These are phyloP conservation scores for Drosophila prostipennis DNA, from an alignment of 2,888 invertebrate species.

Conservation along the genomic window DNA sequence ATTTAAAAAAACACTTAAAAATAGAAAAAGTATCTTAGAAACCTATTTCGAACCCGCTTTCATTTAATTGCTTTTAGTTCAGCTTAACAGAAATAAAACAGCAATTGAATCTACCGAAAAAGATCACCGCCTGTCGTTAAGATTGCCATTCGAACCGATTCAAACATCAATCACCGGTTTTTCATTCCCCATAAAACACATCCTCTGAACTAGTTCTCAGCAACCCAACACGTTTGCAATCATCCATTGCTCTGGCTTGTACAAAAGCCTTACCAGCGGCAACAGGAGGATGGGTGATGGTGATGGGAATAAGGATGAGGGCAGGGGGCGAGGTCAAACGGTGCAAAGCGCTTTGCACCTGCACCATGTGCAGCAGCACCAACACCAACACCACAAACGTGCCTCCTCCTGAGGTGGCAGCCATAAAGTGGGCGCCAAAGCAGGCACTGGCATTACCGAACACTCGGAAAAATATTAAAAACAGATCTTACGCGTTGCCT, in stretches of 20 bases:
- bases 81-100: conserved; percentile 9
- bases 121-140: conserved; percentile 22
- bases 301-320: not conserved
- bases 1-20: too few species aligned
- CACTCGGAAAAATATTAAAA: conserved; percentile 12
- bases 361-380: conserved; percentile 19
- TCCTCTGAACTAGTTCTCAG: conserved; percentile 30
- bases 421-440: conserved; percentile 51
- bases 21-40: too few species aligned
- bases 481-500: not conserved
- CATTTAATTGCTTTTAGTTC: not conserved
- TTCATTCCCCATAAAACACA: conserved; percentile 30
- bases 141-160: conserved; percentile 11
- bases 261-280: conserved; percentile 22
- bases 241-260: conserved; percentile 22
- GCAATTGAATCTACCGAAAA: conserved; percentile 2
- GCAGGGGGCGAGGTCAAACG: conserved; percentile 40
- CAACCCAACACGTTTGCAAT: conserved; percentile 31
- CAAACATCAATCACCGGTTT: conserved; percentile 31
- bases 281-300: conserved; percentile 1
- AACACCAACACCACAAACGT: conserved; percentile 35
- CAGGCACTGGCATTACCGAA: conserved; percentile 23
- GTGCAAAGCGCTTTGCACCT: conserved; percentile 50
- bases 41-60: not conserved
- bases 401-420: conserved; percentile 33